Evolutionary conservation across 2,888 invertebrate species (phyloP), one percentile per base, ranked within the genome.

Genomic region (Drosophila mettleri): DNA sequence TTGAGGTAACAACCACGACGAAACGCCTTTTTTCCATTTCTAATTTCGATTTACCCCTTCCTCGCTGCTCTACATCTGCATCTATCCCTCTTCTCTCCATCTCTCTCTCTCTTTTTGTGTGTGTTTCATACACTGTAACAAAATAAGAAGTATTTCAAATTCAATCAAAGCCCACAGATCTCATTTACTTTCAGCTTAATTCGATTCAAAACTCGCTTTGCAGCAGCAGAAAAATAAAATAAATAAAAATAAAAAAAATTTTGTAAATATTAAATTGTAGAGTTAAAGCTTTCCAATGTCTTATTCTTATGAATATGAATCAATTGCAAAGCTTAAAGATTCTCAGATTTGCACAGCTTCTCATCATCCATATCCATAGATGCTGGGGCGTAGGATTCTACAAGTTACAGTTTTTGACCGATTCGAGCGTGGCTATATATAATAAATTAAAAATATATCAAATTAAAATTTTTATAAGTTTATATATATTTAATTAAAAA

Each of bases 1-100:
- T 31, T 43, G 46, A 33, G 54, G 29, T 64, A 57, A 59, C 65
- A 66, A 48, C 43, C 52, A 29, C 36, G 36, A 48, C 63, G 64
- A 52, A 69, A 77, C 86, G 86, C 78, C 83, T 80, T 72, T 72
- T 84, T 61, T 64, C 41, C 43, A 52, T 71, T 78, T 80, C 73
- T 77, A 77, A 80, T 73, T 77, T 82, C 65, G 55, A 61, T 68
- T 70, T 43, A 63, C 66, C 70, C 61, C 34, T 58, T 66, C 38
- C 69, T 57, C 51, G 33, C 18, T 41, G 39, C 41, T 59, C 34
- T 53, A 12, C 31, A 33, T 58, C 18, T n/a, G n/a, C n/a, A n/a
- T n/a, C n/a, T n/a, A n/a, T n/a, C 5, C 33, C 3, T 10, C 3
- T 10, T 22, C 8, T 22, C 34, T 34, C 34, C 4, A 14, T 34